Conservation (phyloP, 2,797 vertebrate genomes). For the Acanthurus leucopareius region DNA sequence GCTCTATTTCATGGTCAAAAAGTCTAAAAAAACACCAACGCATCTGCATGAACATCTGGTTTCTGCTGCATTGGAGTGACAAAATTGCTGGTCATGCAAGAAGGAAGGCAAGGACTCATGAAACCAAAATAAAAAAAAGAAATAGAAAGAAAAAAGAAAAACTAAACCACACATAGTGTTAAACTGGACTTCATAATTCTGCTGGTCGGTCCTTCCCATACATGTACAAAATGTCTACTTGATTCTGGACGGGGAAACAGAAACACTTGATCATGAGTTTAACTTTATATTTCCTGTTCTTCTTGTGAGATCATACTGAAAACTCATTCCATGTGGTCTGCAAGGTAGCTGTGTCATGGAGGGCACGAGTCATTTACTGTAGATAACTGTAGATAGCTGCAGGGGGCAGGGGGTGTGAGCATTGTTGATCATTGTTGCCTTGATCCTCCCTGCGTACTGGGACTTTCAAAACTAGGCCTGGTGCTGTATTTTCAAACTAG, state of each 20-base stretch:
- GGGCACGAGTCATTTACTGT: conserved; percentile 71
- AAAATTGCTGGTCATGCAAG: conserved; percentile 22
- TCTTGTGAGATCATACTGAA: conserved; percentile 49
- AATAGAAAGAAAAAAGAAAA: conserved; percentile 5
- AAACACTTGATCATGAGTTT: conserved; percentile 46
- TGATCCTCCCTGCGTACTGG: conserved; percentile 67
- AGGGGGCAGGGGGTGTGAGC: conserved; percentile 43
- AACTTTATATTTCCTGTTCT: conserved; percentile 46
- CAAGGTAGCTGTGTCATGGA: conserved; percentile 47
- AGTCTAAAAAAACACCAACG: conserved; percentile 33
- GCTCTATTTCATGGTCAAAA: conserved; percentile 28
- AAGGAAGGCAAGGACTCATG: conserved; percentile 28
- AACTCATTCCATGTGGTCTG: conserved; percentile 67
- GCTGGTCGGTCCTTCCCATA: conserved; percentile 36
- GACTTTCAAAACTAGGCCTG: conserved; percentile 75
- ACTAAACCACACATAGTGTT: conserved; percentile 44
- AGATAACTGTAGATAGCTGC: conserved; percentile 76
- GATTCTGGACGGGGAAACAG: conserved; percentile 34
- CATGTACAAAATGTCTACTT: conserved; percentile 32
- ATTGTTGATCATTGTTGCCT: conserved; percentile 71
- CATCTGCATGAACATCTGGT: conserved; percentile 33
- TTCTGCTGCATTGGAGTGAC: conserved; percentile 1
- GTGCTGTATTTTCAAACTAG: conserved; percentile 81
- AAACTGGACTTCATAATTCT: conserved; percentile 40
- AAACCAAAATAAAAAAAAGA: conserved; percentile 21